Conservation (phyloP, 2,113 vertebrate species). For the Pontoporia blainvillei region DNA sequence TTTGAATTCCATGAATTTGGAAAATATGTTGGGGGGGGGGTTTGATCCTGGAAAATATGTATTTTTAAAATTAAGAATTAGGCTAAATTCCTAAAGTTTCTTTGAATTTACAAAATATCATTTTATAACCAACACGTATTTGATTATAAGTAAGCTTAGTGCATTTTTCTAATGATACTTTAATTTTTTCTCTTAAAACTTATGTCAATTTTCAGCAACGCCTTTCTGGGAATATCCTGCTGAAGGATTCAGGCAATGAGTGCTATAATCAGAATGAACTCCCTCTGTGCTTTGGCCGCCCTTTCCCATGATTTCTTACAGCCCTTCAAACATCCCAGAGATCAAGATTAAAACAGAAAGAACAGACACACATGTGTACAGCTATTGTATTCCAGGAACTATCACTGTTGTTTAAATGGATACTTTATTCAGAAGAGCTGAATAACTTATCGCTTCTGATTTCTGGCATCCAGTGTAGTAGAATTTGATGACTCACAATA, state of each 20-base stretch:
- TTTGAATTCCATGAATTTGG: not conserved
- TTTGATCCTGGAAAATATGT: not conserved
- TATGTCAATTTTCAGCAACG: not conserved
- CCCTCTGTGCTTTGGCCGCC: not conserved
- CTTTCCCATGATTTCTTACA: not conserved
- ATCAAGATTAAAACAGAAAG: constrained; percentile 43
- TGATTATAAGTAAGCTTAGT: not conserved
- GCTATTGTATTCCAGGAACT: not conserved
- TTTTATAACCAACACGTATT: not conserved
- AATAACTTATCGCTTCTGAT: not conserved
- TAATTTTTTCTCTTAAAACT: not conserved
- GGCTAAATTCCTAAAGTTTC: not conserved
- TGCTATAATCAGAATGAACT: constrained; percentile 24
- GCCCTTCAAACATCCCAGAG: not conserved
- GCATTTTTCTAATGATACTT: not conserved
- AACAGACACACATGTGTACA: not conserved
- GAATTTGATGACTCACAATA: constrained; percentile 14
- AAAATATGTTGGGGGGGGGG: not conserved
- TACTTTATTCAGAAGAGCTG: constrained; percentile 11
- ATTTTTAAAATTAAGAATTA: not conserved
- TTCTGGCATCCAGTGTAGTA: not conserved
- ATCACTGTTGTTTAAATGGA: not conserved
- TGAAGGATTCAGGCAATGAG: not conserved
- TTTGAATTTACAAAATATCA: not conserved
- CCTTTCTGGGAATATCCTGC: not conserved